Evolutionary conservation across 1,140 invertebrate genomes (phyloP).

Genomic region (Mycetomoellerius zeteki): DNA sequence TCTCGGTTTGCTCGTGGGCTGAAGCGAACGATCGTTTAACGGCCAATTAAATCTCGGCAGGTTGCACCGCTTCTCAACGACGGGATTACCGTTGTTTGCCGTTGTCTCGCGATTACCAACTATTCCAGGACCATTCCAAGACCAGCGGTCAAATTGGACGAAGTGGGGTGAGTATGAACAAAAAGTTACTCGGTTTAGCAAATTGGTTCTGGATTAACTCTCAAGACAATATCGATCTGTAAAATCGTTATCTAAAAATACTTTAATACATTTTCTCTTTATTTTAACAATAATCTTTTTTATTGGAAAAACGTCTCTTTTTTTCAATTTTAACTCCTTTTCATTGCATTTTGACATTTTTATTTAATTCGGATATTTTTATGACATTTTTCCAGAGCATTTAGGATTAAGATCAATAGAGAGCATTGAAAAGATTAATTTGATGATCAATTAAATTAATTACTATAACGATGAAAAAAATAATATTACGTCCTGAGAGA

Average conservation of each 20-base stretch:
- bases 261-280: neutral
- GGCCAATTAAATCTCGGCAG: conserved; percentile 72
- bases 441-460: neutral
- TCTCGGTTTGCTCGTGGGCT: conserved; percentile 27
- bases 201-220: conserved; percentile 17
- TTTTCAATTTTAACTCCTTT: neutral
- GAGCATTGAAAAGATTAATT: neutral
- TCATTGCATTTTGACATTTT: neutral
- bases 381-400: neutral
- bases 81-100: conserved; percentile 44
- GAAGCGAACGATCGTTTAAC: conserved; percentile 69
- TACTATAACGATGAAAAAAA: neutral
- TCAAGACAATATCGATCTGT: neutral
- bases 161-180: neutral
- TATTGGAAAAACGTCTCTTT: too few species aligned
- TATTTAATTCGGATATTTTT: neutral
- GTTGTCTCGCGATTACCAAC: conserved; percentile 39
- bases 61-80: conserved; percentile 48
- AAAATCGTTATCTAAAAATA: neutral
- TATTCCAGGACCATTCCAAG: neutral
- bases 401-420: neutral
- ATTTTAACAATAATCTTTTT: too few species aligned
- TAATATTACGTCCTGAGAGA: neutral
- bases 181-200: conserved; percentile 17
- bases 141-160: conserved; percentile 15